These are phyloP conservation scores for Tanypteryx hageni DNA, from an alignment of 2,888 invertebrate genomes.

Conservation along the genomic window DNA sequence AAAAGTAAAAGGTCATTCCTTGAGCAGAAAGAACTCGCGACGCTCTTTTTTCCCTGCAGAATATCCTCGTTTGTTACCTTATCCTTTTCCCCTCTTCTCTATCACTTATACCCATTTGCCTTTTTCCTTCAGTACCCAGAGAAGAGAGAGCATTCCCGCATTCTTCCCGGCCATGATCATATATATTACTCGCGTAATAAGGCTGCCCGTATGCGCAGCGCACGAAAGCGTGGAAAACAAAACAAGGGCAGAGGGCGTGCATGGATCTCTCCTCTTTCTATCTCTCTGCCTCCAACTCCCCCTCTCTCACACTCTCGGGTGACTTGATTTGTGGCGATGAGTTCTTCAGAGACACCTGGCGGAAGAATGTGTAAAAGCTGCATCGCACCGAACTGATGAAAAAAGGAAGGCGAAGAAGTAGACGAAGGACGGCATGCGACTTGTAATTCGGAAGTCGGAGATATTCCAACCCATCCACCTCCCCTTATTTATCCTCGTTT, in stretches of 20 bases:
- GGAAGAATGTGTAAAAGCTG: slow-evolving; percentile 28
- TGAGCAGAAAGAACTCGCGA: background rate
- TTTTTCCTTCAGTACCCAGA: background rate
- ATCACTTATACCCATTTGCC: background rate
- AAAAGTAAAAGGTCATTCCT: background rate
- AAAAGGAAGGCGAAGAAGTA: background rate
- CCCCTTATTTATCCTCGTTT: background rate
- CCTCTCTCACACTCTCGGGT: slow-evolving; percentile 30
- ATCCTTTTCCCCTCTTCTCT: background rate
- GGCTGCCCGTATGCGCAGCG: slow-evolving; percentile 26
- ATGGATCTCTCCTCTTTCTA: background rate
- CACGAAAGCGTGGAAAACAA: background rate
- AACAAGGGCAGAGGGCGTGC: slow-evolving; percentile 34
- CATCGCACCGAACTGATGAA: background rate
- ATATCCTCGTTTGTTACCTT: background rate
- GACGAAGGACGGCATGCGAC: background rate
- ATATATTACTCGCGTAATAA: slow-evolving; percentile 35
- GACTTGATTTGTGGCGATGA: slow-evolving; percentile 32
- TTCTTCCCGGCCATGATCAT: background rate
- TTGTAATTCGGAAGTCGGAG: slow-evolving; percentile 7
- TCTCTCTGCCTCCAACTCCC: slow-evolving; percentile 1
- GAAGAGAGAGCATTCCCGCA: background rate
- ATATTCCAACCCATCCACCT: background rate
- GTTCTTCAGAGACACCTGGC: slow-evolving; percentile 29
- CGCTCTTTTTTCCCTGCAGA: background rate